Evolutionary conservation across 2,797 vertebrate species (phyloP), one percentile per base, ranked within the genome.

Genomic region (Siniperca obscura): DNA sequence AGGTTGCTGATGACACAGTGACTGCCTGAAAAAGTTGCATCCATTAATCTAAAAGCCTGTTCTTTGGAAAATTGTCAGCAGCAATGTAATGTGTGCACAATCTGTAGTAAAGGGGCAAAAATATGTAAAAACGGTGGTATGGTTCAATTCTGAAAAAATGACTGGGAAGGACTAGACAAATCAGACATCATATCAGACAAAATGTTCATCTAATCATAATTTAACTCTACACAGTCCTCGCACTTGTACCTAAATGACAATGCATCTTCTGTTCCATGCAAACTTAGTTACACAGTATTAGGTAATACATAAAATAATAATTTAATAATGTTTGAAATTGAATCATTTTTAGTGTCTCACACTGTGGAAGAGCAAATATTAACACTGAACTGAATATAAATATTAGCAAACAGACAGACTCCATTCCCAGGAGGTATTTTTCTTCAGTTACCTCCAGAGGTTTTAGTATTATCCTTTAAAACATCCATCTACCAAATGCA

Each of bases 341-440:
- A 42, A 27, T 64, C 16, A 48, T 25, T 70, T 44, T 42, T 38
- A 38, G 3, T n/a, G 22, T 42, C 22, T 75, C 40, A 71, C 38
- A 53, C 60, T 74, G 36, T 46, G 30, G 4, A 44, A 19, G 70
- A 85, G 78, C 87, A 92, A 92, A 93, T 91, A 84, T 90, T 88
- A 88, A 80, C 72, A 81, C 53, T 73, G 46, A 70, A 8, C 55
- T 69, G 53, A 86, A 69, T 30, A 30, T 27, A 53, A 65, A 74
- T 42, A 46, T 70, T 8, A 50, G 40, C 81, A 69, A 62, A 75
- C 13, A 62, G 7, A 57, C 44, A 61, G 12, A 56, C 36, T 50
- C 46, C 21, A 57, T 5, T 59, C 27, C 2, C 6, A 11, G 7
- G 17, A 65, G 25, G 34, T 46, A 8, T 44, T 78, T 83, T 4